These are phyloP conservation scores for Tolmerus cingulatus DNA, from an alignment of 2,888 invertebrate genomes.

Conservation along the genomic window DNA sequence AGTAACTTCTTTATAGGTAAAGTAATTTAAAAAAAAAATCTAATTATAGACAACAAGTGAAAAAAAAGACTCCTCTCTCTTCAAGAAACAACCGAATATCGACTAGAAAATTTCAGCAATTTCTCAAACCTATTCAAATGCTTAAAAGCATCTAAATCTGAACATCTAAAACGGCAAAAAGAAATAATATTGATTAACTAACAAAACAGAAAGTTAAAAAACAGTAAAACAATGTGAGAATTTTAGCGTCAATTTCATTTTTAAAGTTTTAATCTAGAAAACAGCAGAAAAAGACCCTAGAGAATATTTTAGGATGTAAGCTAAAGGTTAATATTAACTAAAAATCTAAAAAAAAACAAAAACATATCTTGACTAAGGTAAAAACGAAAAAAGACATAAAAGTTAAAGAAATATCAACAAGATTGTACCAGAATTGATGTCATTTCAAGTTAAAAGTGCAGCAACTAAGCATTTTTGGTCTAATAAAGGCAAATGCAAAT, in stretches of 20 bases:
- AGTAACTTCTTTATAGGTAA: conserved; percentile 27
- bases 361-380: not conserved
- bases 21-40: not conserved
- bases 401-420: not conserved
- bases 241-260: conserved; percentile 30
- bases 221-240: conserved; percentile 4
- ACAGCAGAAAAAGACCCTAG: conserved; percentile 4
- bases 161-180: not conserved
- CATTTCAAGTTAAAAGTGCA: not conserved
- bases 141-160: conserved; percentile 4
- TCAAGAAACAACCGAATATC: not conserved
- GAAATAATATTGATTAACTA: not conserved
- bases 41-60: not conserved
- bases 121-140: not conserved
- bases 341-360: not conserved
- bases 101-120: not conserved
- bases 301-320: not conserved
- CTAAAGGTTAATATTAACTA: not conserved
- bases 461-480: not conserved
- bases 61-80: conserved; percentile 17
- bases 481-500: not conserved
- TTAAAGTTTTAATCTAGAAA: not conserved
- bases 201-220: not conserved
- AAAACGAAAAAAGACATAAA: not conserved
- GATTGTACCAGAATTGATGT: conserved; percentile 34